Evolutionary conservation across 2,797 vertebrate species (phyloP), one percentile per base, ranked within the genome.

Genomic region (Luscinia megarhynchos): DNA sequence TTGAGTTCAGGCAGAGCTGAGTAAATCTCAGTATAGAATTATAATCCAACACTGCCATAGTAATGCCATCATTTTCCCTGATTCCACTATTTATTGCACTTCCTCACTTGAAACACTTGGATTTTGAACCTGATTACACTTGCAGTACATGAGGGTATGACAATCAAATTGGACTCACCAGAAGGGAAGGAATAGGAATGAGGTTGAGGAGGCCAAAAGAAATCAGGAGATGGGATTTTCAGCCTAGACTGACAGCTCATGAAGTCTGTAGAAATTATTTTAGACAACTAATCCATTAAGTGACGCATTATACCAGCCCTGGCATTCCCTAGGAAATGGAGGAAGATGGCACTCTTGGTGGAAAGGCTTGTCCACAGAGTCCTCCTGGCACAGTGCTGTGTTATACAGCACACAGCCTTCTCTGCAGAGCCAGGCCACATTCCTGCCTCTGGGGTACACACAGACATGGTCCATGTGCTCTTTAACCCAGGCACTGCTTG

Each of bases 21-120:
- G 3, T 22, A 82, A 87, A 75, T 5, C 11, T 9, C 17, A 34
- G 12, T 1, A 3, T 16, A 32, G 0, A 2, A 15, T 66, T 61
- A 34, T 57, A 67, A 75, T 48, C 18, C 13, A 36, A 29, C 4
- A 7, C 11, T 87, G 23, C n/a, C 48, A 14, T 6, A 36, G 26
- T 30, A 84, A 48, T 21, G 15, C 2, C 16, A 34, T 64, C 5
- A 17, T 74, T 63, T 4, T 62, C 13, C 43, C 15, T 18, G 9
- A 22, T 63, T 67, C 24, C 3, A 59, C 18, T 46, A 45, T 59
- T 67, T 67, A n/a, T 75, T 59, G 16, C 14, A 41, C 7, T 63
- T 64, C 7, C 12, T 50, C 32, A 30, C 41, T 78, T 74, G 34
- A 94, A 72, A 74, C 2, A 43, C 21, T 43, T 55, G 32, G 18